Base-by-base conservation (phyloP, 2,113 vertebrate species). In the Pituophis catenifer region DNA sequence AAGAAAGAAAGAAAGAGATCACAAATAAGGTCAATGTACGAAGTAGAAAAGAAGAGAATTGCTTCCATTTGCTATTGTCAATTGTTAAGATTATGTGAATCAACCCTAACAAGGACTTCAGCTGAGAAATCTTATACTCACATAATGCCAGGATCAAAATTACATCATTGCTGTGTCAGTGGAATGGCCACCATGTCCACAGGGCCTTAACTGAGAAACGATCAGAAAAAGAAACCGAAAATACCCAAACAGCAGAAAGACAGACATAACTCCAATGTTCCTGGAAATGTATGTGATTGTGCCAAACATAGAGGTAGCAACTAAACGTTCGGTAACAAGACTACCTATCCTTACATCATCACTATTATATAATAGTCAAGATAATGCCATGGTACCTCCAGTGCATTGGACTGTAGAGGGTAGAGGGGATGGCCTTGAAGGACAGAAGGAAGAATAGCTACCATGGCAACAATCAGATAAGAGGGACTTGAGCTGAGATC, bases 21-120 rank as follows among this genome's bases (percentile, higher is more conserved):
- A 92, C 96, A 96, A 95, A 92, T 38, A 95, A 94, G 86, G 94
- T 94, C 85, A 95, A 94, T 54, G 55, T 21, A 89, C 93, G 17
- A 95, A 96, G 96, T 19, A 52, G 70, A n/a, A 95, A 93, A 92
- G 88, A 95, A 94, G 57, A 13, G n/a, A 94, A 96, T 75, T 88
- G n/a, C 21, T 44, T 91, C 95, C 92, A 44, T 91, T 29, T 13
- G n/a, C 52, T 24, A 23, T 57, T 52, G 38, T 93, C 96, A 96
- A 75, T 92, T 92, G 62, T 90, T 94, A 59, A 13, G 81, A 81
- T 94, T 95, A 89, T 86, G 94, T 96, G 95, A 96, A 92, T 92
- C 91, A 88, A 81, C 50, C 94, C 91, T 92, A 93, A 95, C 90
- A 92, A 33, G 86, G 58, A 86, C n/a, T 95, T 13, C 5, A 65